Percentiles rank a stretch among this genome's conserved stretches.
phyloP scores from a whole-genome alignment of 2,888 invertebrate species.

The Plagodis dolabraria region DNA sequence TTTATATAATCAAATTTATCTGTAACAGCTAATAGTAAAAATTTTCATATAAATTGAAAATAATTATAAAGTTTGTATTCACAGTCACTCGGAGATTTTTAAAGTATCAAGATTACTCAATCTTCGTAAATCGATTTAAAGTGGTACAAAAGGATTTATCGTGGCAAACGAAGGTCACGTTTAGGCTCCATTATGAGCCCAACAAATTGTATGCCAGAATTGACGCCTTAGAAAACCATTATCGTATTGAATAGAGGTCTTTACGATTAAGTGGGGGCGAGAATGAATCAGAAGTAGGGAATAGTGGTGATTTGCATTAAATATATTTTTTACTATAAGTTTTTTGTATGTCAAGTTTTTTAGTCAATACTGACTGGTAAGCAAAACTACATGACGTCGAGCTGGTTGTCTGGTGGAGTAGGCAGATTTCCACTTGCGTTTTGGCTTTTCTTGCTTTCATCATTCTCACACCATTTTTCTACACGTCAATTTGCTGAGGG shows the following conservation, averaged over 20 bases:
- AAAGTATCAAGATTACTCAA: conserved; percentile 52
- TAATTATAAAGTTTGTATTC: too few species aligned
- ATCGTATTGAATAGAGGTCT: conserved; percentile 38
- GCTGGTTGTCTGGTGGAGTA: too few species aligned
- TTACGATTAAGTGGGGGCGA: conserved; percentile 27
- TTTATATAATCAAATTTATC: too few species aligned
- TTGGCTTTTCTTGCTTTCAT: too few species aligned
- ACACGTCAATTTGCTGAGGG: too few species aligned
- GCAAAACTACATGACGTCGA: too few species aligned
- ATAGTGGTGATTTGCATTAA: conserved; percentile 32
- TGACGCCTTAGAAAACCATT: conserved; percentile 57
- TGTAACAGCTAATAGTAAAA: too few species aligned
- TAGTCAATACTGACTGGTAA: background rate
- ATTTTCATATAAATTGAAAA: too few species aligned
- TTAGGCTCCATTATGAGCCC: conserved; percentile 57
- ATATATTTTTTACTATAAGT: conserved; percentile 16
- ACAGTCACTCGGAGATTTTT: background rate
- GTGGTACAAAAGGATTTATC: conserved; percentile 66
- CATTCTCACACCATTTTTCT: too few species aligned
- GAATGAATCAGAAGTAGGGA: conserved; percentile 29
- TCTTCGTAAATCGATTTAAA: conserved; percentile 57
- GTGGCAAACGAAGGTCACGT: conserved; percentile 69
- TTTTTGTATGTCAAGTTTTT: conserved; percentile 23
- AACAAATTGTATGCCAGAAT: conserved; percentile 55
- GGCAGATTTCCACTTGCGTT: too few species aligned